These are phyloP conservation scores for Rotaria socialis DNA, from an alignment of 2,888 invertebrate species.

Conservation along the genomic window DNA sequence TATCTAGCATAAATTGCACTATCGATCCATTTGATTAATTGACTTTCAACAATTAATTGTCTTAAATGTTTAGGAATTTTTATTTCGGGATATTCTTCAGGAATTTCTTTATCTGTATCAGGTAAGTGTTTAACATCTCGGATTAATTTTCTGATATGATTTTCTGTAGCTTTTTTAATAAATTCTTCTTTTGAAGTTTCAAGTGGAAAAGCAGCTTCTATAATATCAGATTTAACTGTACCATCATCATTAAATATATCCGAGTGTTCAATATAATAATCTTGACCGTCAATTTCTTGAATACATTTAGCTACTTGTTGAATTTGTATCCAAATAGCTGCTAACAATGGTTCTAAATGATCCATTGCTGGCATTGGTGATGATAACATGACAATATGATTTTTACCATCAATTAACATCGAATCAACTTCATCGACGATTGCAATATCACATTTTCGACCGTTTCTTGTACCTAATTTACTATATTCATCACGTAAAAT, in stretches of 20 bases:
- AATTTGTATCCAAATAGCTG: constrained; percentile 39
- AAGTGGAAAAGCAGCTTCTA: not conserved
- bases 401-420: constrained; percentile 44
- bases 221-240: not conserved
- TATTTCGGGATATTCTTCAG: not conserved
- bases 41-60: not conserved
- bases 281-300: not conserved
- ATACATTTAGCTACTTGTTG: not conserved
- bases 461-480: not conserved
- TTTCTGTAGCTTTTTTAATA: not conserved
- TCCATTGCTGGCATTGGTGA: constrained; percentile 43
- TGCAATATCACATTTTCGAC: not conserved
- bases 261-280: not conserved
- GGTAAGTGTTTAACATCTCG: not conserved
- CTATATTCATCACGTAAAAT: constrained; percentile 45
- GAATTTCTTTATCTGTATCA: not conserved
- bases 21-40: not conserved
- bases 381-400: not conserved
- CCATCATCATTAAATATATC: not conserved
- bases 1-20: not conserved
- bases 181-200: not conserved
- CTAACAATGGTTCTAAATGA: constrained; percentile 43
- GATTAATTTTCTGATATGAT: not conserved
- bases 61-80: constrained; percentile 19
- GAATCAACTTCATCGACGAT: constrained; percentile 47